These are phyloP conservation scores for Drosophila sulfurigaster DNA, from an alignment of 1,140 invertebrate genomes.

Conservation along the genomic window DNA sequence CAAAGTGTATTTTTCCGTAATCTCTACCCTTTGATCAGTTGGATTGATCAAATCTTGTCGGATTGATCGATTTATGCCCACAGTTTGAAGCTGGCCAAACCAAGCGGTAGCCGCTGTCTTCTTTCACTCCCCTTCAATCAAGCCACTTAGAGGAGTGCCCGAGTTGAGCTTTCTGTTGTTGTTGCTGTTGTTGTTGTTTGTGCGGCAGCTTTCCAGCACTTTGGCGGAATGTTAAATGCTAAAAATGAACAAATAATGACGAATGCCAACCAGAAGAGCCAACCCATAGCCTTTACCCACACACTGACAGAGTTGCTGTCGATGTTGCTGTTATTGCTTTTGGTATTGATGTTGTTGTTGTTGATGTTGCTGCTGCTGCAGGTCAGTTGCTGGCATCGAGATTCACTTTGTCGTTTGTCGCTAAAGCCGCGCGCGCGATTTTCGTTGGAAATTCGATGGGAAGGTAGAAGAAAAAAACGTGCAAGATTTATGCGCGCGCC, in stretches of 20 bases:
- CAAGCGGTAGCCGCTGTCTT: neutral
- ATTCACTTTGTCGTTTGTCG: conserved; percentile 56
- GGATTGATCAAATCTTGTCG: neutral
- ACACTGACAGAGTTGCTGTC: neutral
- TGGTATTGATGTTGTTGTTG: neutral
- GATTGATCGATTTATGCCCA: conserved; percentile 14
- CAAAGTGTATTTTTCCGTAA: neutral
- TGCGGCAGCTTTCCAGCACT: conserved; percentile 48
- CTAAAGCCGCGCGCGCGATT: conserved; percentile 59
- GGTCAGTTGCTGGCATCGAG: conserved; percentile 18
- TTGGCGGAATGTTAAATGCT: conserved; percentile 82
- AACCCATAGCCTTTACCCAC: neutral
- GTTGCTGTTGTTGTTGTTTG: conserved; percentile 14
- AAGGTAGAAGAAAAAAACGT: conserved; percentile 41
- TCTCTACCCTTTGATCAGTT: neutral
- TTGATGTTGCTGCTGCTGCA: conserved; percentile 4
- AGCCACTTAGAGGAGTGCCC: conserved; percentile 20
- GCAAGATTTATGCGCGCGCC: conserved; percentile 78
- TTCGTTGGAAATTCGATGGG: conserved; percentile 67
- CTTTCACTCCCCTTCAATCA: neutral
- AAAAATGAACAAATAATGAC: conserved; percentile 84
- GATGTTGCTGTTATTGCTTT: conserved; percentile 1
- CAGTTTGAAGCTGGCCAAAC: neutral
- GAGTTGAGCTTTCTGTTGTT: conserved; percentile 37
- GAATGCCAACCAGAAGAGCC: conserved; percentile 61